A percentile compares a stretch with the other conserved stretches of the same genome.
Evolutionary conservation across 2,113 vertebrate genomes (phyloP).

Genomic region (Oncorhynchus nerka): DNA sequence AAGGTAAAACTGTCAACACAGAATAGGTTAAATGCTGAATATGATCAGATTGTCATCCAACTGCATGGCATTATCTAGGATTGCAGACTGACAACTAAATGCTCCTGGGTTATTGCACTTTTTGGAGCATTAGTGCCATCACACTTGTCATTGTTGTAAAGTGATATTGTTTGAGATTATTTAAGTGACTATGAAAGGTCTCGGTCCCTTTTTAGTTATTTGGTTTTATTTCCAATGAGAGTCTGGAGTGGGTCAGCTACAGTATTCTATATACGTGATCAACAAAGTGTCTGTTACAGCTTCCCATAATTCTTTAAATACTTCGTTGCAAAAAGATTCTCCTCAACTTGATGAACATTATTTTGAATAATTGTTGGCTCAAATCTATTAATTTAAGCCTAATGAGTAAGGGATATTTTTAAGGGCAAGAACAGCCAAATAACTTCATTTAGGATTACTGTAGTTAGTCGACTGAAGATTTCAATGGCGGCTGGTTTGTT

Average conservation of each 20-base stretch:
- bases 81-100: slow-evolving; percentile 77
- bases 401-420: slow-evolving; percentile 28
- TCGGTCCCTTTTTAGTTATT: slow-evolving; percentile 35
- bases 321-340: slow-evolving; percentile 25
- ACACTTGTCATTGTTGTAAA: slow-evolving; percentile 63
- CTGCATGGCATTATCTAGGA: slow-evolving; percentile 87
- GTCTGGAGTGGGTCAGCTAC: slow-evolving; percentile 16
- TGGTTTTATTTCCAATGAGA: slow-evolving; percentile 46
- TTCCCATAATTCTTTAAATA: slow-evolving; percentile 31
- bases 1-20: slow-evolving; percentile 22
- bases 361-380: slow-evolving; percentile 9
- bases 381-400: slow-evolving; percentile 2
- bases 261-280: slow-evolving; percentile 13
- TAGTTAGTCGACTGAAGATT: slow-evolving; percentile 35
- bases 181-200: slow-evolving; percentile 46
- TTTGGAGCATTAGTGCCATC: slow-evolving; percentile 64
- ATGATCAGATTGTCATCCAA: slow-evolving; percentile 71
- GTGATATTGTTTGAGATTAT: slow-evolving; percentile 57
- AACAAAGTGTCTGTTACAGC: slow-evolving; percentile 2
- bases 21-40: slow-evolving; percentile 62
- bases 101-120: slow-evolving; percentile 22
- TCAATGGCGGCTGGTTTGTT: slow-evolving; percentile 11
- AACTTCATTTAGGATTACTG: slow-evolving; percentile 3
- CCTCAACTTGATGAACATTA: background rate
- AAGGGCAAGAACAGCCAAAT: slow-evolving; percentile 47